These are phyloP conservation scores for Exocentrus adspersus DNA, from an alignment of 2,888 invertebrate species.

Conservation along the genomic window DNA sequence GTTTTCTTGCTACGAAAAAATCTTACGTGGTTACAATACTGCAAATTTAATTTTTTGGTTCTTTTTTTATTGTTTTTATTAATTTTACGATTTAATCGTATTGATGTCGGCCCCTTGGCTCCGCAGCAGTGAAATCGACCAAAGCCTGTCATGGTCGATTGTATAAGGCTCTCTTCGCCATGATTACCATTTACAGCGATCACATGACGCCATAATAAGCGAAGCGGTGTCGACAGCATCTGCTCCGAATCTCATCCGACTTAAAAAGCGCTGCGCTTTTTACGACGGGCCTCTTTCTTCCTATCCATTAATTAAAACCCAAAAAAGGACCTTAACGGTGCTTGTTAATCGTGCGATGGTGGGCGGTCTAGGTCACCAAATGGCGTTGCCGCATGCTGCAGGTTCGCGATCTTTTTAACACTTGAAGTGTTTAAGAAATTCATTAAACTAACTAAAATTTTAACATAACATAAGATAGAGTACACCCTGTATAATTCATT, in stretches of 20 bases:
- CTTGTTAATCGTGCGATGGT: not conserved
- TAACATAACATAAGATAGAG: too few relatives aligned
- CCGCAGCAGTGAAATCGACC: conserved; percentile 46
- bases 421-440: too few relatives aligned
- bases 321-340: not conserved
- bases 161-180: conserved; percentile 49
- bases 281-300: conserved; percentile 19
- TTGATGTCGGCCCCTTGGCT: not conserved
- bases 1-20: too few relatives aligned
- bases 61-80: too few relatives aligned
- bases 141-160: conserved; percentile 43
- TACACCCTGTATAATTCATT: too few relatives aligned
- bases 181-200: conserved; percentile 49
- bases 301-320: not conserved
- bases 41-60: too few relatives aligned
- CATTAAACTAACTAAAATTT: too few relatives aligned
- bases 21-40: too few relatives aligned
- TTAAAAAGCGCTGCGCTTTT: conserved; percentile 8
- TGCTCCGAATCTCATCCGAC: conserved; percentile 24
- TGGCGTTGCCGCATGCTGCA: too few relatives aligned
- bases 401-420: too few relatives aligned
- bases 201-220: conserved; percentile 40
- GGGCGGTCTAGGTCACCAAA: too few relatives aligned
- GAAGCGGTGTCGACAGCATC: conserved; percentile 32
- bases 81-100: too few relatives aligned